phyloP scores from a whole-genome alignment of 2,113 vertebrate genomes.

The Anolis sagrei region DNA sequence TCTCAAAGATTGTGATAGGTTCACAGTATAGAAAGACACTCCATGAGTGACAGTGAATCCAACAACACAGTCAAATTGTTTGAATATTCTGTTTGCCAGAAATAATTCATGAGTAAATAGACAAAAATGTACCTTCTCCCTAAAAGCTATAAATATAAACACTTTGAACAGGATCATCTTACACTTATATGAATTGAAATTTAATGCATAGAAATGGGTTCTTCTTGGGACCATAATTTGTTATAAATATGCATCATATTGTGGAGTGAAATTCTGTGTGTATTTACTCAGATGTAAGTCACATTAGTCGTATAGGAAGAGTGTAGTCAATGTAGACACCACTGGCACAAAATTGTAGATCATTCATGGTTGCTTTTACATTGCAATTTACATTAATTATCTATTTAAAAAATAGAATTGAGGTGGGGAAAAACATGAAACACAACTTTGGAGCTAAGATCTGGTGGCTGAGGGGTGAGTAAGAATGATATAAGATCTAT shows the following conservation, averaged over 20 bases:
- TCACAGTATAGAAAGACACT: too few relatives aligned
- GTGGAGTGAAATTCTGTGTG: background rate
- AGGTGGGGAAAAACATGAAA: constrained; percentile 30
- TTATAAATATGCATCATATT: constrained; percentile 10
- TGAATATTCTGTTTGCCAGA: too few relatives aligned
- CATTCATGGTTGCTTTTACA: background rate
- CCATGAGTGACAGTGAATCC: too few relatives aligned
- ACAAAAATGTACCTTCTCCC: background rate
- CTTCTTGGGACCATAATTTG: constrained; percentile 30
- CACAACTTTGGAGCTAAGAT: constrained; percentile 61
- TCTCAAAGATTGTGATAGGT: too few relatives aligned
- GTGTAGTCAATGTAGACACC: constrained; percentile 17
- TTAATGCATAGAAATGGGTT: constrained; percentile 19
- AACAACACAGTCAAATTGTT: constrained; percentile 19
- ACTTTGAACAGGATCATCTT: constrained; percentile 32
- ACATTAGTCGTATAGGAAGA: background rate
- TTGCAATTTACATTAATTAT: background rate
- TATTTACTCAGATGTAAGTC: background rate
- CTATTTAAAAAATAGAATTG: background rate
- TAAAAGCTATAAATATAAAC: constrained; percentile 44
- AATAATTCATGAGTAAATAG: background rate
- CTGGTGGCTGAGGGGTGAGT: constrained; percentile 19
- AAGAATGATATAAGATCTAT: constrained; percentile 78
- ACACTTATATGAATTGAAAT: constrained; percentile 38
- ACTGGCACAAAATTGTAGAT: constrained; percentile 31